Evolutionary conservation across 2,797 vertebrate genomes (phyloP).

Genomic region (Eutrigla gurnardus): DNA sequence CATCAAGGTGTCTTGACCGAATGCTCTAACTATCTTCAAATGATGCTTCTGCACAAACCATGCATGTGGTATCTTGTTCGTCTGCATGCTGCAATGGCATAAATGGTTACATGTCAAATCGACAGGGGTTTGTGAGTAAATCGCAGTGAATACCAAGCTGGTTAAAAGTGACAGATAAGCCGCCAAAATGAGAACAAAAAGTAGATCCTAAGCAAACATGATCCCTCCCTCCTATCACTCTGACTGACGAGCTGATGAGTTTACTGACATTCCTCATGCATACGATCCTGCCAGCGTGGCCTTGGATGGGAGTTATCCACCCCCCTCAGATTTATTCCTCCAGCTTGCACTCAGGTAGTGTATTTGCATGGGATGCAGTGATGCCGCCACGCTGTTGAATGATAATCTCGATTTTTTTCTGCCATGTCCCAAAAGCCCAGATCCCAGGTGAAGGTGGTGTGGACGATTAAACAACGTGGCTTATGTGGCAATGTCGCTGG

Average conservation of each 20-base stretch:
- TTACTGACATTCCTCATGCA: conserved; percentile 36
- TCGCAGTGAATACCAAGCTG: background rate
- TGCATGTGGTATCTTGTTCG: background rate
- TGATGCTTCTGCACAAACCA: background rate
- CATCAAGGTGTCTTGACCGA: background rate
- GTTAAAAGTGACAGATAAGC: background rate
- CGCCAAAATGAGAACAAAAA: background rate
- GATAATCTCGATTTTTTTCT: conserved; percentile 46
- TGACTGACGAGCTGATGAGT: conserved; percentile 27
- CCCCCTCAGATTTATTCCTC: conserved; percentile 56
- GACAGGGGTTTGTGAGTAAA: background rate
- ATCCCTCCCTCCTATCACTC: background rate
- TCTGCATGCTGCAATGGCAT: background rate
- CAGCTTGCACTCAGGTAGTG: conserved; percentile 21
- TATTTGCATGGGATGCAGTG: conserved; percentile 62
- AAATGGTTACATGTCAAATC: background rate
- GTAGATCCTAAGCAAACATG: background rate
- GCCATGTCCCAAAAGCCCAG: conserved; percentile 38
- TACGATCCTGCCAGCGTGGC: conserved; percentile 14
- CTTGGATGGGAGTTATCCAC: conserved; percentile 28
- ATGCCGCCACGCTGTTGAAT: conserved; percentile 50
- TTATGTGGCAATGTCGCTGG: conserved; percentile 14
- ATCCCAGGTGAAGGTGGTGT: conserved; percentile 39
- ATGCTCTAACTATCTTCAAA: background rate
- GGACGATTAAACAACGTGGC: conserved; percentile 45